Evolutionary conservation across 2,797 vertebrate genomes (phyloP), one percentile per base, ranked within the genome.

Genomic region (Gymnocypris eckloni): DNA sequence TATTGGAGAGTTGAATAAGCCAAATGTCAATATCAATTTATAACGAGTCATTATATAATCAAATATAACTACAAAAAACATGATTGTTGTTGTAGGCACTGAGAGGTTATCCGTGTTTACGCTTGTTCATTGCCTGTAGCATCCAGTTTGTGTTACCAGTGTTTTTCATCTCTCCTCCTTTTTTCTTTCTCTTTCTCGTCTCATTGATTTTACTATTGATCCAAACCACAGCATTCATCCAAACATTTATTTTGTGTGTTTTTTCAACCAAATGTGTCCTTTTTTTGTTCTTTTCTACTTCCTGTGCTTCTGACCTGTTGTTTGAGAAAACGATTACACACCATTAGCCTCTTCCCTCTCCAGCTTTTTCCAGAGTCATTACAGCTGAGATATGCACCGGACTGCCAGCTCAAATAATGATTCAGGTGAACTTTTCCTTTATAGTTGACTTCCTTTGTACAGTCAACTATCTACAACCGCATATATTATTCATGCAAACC

Each of bases 191-290:
- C 76, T 54, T 18, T 83, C 75, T 81, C 83, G 28, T 86, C 67
- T 9, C 16, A 93, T 90, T 88, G 88, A 92, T 90, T 81, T 8
- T 67, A 54, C 54, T 83, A 91, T 92, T 69, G 92, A 92, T 91
- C 70, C 11, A n/a, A 33, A 67, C 82, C 11, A 82, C 20, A 73
- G 45, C 67, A 52, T 89, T 88, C 86, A 48, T 61, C 67, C 45
- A 50, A 37, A 73, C 13, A 16, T 56, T 61, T 3, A 33, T 77
- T 86, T 43, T 43, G 2, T 18, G 12, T 71, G 48, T 79, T 18
- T 41, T 54, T 72, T 71, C 12, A 56, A 66, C 20, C 56, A 52
- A 80, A 75, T 73, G 84, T 61, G 78, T 85, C 77, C 81, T 45
- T 76, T 80, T 79, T 75, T 80, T 61, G 81, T 48, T 80, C 73